Conservation (phyloP, 2,113 vertebrate species). For the Ochotona princeps region DNA sequence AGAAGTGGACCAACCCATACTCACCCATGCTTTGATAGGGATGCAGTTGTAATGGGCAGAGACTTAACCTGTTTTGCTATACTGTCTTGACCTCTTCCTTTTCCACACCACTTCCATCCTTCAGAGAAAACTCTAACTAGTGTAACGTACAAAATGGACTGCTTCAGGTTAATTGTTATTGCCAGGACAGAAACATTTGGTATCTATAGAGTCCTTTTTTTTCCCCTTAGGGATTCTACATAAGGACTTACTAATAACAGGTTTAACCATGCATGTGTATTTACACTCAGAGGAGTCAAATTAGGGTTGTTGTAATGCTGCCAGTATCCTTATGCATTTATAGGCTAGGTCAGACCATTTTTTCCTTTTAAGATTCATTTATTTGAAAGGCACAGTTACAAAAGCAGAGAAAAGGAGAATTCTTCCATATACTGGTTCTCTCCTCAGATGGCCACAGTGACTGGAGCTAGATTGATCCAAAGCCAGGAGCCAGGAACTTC, state of each 20-base stretch:
- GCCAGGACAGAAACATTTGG: constrained; percentile 11
- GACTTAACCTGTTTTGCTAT: too few relatives aligned
- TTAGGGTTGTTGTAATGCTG: neutral
- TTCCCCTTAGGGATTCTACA: neutral
- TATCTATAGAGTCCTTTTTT: constrained; percentile 23
- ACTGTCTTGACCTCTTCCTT: neutral
- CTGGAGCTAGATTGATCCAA: too few relatives aligned
- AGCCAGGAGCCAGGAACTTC: too few relatives aligned
- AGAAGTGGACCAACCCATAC: too few relatives aligned
- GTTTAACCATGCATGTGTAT: neutral
- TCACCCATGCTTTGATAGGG: too few relatives aligned
- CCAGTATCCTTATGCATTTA: neutral
- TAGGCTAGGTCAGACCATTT: neutral
- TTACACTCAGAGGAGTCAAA: neutral
- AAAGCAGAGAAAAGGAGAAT: too few relatives aligned
- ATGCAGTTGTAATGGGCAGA: too few relatives aligned
- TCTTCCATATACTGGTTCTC: too few relatives aligned
- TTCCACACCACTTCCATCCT: neutral
- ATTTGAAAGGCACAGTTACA: too few relatives aligned
- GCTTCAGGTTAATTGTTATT: constrained; percentile 40
- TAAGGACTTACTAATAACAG: neutral
- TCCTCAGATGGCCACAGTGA: too few relatives aligned
- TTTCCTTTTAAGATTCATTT: neutral
- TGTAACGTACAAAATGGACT: constrained; percentile 16
- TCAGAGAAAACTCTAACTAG: constrained; percentile 37